Percentiles rank a stretch among this genome's conserved stretches.
These are phyloP conservation scores for Tenthredo scrophulariae DNA, from an alignment of 2,888 invertebrate genomes.

Conservation along the genomic window DNA sequence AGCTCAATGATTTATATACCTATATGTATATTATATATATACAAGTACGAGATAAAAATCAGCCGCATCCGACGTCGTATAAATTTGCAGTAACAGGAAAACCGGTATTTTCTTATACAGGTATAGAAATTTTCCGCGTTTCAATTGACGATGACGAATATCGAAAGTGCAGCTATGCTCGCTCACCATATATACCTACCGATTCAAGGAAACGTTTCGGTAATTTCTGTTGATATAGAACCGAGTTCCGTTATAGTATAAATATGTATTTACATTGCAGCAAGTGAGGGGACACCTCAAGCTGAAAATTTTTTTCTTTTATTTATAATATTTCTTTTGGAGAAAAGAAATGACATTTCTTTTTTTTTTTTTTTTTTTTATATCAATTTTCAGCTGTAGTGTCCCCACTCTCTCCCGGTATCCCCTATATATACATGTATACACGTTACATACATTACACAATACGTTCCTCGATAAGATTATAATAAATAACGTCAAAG, in stretches of 20 bases:
- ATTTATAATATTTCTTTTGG: too few species aligned
- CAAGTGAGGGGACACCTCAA: too few species aligned
- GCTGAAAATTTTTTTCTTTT: too few species aligned
- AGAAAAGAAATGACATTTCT: too few species aligned
- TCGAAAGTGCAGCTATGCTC: constrained; percentile 2
- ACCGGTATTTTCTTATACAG: not conserved
- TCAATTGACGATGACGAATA: not conserved
- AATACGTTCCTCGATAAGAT: constrained; percentile 3
- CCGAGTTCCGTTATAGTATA: not conserved
- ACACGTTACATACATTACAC: not conserved
- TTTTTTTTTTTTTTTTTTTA: too few species aligned
- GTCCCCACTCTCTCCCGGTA: too few species aligned
- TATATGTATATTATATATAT: not conserved
- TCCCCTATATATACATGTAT: not conserved
- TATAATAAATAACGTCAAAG: not conserved
- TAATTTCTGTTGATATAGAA: not conserved
- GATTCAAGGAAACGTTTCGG: not conserved
- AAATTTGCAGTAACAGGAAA: not conserved
- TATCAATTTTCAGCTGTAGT: too few species aligned
- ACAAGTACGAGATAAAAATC: not conserved
- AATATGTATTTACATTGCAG: not conserved
- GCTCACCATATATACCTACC: not conserved
- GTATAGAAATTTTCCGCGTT: not conserved
- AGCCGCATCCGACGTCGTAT: not conserved
- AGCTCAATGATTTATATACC: not conserved